Evolutionary conservation across 92 coral and sea anemone genomes (phyloP).

Genomic region (Galaxea fascicularis): DNA sequence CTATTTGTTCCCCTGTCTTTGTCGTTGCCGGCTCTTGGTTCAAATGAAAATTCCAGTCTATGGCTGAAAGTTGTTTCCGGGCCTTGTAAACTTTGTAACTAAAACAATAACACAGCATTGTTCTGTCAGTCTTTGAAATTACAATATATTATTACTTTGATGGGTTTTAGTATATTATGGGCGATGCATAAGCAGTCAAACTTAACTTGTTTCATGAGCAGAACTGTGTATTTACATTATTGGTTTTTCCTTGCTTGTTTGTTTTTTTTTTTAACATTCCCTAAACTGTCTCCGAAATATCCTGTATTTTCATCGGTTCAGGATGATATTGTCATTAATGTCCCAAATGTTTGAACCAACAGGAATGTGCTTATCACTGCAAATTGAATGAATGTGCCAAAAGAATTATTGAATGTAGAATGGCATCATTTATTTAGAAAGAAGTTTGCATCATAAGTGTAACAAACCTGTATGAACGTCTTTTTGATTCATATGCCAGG

Average conservation of each 20-base stretch:
- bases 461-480: constrained; percentile 40
- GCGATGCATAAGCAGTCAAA: constrained; percentile 1
- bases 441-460: neutral
- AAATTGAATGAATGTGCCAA: constrained; percentile 5
- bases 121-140: neutral
- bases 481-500: constrained; percentile 39
- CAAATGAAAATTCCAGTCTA: constrained; percentile 47
- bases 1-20: constrained; percentile 35
- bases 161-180: neutral
- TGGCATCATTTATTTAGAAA: constrained; percentile 4
- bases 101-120: neutral
- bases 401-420: constrained; percentile 4
- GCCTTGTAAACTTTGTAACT: constrained; percentile 17
- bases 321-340: constrained; percentile 5
- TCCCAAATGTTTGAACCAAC: constrained; percentile 6
- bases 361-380: constrained; percentile 4
- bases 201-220: neutral
- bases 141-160: neutral
- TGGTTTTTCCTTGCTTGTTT: neutral
- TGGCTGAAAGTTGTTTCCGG: constrained; percentile 11
- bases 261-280: neutral
- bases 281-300: constrained; percentile 1
- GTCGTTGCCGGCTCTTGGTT: constrained; percentile 34
- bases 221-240: neutral
- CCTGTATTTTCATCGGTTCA: neutral